Conservation (phyloP, 1,140 invertebrate species). For the Parasteatoda tepidariorum region DNA sequence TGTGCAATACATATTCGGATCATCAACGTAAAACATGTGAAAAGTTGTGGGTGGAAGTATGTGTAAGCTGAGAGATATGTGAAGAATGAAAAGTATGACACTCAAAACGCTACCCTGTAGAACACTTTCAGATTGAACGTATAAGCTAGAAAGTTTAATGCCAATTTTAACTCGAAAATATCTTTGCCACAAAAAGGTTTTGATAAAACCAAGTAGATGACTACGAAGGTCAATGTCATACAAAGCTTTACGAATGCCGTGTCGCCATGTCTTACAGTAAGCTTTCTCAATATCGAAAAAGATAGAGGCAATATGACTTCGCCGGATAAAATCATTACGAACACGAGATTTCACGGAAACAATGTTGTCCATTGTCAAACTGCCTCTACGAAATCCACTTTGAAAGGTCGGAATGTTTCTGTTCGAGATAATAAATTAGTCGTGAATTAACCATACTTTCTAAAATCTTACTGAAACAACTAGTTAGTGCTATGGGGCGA, state of each 20-base stretch:
- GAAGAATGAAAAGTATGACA: slow-evolving; percentile 21
- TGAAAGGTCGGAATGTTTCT: no score
- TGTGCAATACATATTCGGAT: not conserved
- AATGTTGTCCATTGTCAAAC: slow-evolving; percentile 67
- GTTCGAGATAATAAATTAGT: slow-evolving; percentile 25
- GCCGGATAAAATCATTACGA: slow-evolving; percentile 64
- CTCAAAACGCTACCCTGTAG: slow-evolving; percentile 35
- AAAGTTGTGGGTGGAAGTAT: not conserved
- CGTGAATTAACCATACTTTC: slow-evolving; percentile 54
- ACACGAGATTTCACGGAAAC: slow-evolving; percentile 66
- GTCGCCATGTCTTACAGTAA: slow-evolving; percentile 68
- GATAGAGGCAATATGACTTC: slow-evolving; percentile 63
- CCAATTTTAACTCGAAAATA: not conserved
- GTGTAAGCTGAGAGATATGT: not conserved
- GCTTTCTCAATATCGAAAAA: slow-evolving; percentile 69
- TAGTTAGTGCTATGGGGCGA: no score
- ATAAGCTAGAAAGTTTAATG: not conserved
- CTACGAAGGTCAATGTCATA: slow-evolving; percentile 24
- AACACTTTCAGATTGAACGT: not conserved
- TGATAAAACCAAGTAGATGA: not conserved
- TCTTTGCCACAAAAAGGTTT: slow-evolving; percentile 17
- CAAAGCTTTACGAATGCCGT: slow-evolving; percentile 67
- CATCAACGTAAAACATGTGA: not conserved
- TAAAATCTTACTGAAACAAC: slow-evolving; percentile 35
- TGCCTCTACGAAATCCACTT: slow-evolving; percentile 66